Evolutionary conservation across 2,888 invertebrate species (phyloP).

Genomic region (Drosophila mayaguana): DNA sequence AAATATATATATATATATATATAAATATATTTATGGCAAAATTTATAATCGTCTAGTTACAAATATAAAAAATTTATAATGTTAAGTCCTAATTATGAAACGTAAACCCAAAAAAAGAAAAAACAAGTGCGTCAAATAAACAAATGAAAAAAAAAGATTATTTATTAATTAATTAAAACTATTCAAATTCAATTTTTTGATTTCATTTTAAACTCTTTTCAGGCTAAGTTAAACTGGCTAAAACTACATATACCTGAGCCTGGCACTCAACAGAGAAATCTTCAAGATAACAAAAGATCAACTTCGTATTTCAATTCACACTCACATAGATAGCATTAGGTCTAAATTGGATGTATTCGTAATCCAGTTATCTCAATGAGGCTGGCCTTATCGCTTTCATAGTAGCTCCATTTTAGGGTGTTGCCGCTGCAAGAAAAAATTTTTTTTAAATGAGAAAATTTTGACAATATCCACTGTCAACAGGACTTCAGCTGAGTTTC

Average conservation of each 20-base stretch:
- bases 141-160: conserved; percentile 28
- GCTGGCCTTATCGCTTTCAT: not conserved
- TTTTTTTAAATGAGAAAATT: too few species aligned
- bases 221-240: not conserved
- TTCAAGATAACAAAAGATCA: too few species aligned
- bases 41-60: conserved; percentile 77
- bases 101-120: conserved; percentile 13
- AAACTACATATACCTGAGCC: too few species aligned
- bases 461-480: not conserved
- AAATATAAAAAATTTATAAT: conserved; percentile 27
- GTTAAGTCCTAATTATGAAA: conserved; percentile 20
- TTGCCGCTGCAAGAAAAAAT: too few species aligned
- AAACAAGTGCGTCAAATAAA: conserved; percentile 22
- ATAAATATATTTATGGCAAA: conserved; percentile 47
- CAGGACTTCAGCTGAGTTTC: not conserved
- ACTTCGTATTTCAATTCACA: too few species aligned
- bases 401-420: not conserved
- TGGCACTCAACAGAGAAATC: too few species aligned
- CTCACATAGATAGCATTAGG: too few species aligned
- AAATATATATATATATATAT: not conserved
- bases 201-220: not conserved
- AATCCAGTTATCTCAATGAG: not conserved
- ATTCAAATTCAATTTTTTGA: not conserved
- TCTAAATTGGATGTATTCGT: too few species aligned
- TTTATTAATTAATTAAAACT: conserved; percentile 19